phyloP scores from a whole-genome alignment of 2,113 vertebrate species.

The Echinops telfairi region DNA sequence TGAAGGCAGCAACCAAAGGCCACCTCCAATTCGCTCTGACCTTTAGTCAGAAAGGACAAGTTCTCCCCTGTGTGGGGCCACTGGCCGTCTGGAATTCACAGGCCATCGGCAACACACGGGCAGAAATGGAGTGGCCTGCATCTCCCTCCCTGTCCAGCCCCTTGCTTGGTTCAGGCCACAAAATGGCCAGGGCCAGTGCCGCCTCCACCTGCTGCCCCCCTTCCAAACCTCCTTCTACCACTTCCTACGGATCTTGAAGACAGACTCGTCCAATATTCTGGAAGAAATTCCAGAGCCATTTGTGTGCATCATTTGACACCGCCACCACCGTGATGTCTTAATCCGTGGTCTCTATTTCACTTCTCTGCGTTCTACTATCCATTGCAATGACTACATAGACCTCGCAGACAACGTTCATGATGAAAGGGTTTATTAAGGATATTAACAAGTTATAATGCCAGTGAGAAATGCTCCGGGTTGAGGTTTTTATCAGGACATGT shows the following conservation, averaged over 20 bases:
- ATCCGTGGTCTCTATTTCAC: too few relatives aligned
- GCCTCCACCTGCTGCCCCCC: background rate
- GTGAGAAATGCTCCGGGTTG: too few relatives aligned
- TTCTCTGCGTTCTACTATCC: too few relatives aligned
- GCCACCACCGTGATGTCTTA: too few relatives aligned
- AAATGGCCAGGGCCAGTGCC: background rate
- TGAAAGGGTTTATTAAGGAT: too few relatives aligned
- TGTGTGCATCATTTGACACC: background rate
- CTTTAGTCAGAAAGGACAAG: background rate
- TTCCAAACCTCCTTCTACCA: background rate
- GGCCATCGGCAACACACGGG: accelerated
- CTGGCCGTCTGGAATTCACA: background rate
- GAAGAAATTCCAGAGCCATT: background rate
- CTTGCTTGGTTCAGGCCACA: too few relatives aligned
- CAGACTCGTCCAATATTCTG: background rate
- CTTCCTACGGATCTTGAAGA: background rate
- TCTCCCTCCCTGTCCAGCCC: background rate
- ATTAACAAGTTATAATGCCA: too few relatives aligned
- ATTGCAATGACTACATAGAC: too few relatives aligned
- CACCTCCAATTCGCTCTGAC: background rate
- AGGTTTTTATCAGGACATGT: too few relatives aligned
- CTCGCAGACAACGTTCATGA: too few relatives aligned
- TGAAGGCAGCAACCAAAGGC: background rate
- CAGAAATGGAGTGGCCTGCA: background rate
- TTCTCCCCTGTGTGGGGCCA: background rate